A percentile compares a stretch with the other conserved stretches of the same genome.
Conservation (phyloP, 2,888 invertebrate species). For the Philaethria dido region DNA sequence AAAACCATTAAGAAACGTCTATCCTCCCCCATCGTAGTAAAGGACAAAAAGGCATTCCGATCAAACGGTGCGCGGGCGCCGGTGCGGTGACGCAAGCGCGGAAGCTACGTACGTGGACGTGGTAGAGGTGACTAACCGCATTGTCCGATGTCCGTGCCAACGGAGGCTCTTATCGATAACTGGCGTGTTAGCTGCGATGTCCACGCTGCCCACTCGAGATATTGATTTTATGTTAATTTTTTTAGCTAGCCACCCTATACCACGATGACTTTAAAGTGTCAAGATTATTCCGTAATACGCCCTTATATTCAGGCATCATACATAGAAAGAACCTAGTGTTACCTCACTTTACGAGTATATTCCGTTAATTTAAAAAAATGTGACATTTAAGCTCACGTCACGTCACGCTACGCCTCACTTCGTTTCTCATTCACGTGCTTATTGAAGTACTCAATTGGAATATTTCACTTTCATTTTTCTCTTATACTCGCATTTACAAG, state of each 20-base stretch:
- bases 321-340: too few relatives aligned
- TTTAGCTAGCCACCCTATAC: not conserved
- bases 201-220: not conserved
- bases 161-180: conserved; percentile 27
- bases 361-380: too few relatives aligned
- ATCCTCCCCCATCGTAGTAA: not conserved
- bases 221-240: not conserved
- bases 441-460: too few relatives aligned
- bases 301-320: too few relatives aligned
- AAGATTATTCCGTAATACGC: too few relatives aligned
- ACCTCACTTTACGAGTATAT: too few relatives aligned
- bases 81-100: conserved; percentile 69
- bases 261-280: not conserved
- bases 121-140: conserved; percentile 56
- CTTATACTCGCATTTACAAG: not conserved
- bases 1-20: not conserved
- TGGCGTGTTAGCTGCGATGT: conserved; percentile 13
- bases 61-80: conserved; percentile 38
- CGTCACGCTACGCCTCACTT: too few relatives aligned
- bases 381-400: too few relatives aligned
- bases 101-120: conserved; percentile 71
- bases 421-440: too few relatives aligned
- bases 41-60: conserved; percentile 28
- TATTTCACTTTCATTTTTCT: too few relatives aligned
- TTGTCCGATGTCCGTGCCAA: conserved; percentile 37